Base-by-base conservation (phyloP, 2,888 invertebrate genomes). In the Formica aserva region DNA sequence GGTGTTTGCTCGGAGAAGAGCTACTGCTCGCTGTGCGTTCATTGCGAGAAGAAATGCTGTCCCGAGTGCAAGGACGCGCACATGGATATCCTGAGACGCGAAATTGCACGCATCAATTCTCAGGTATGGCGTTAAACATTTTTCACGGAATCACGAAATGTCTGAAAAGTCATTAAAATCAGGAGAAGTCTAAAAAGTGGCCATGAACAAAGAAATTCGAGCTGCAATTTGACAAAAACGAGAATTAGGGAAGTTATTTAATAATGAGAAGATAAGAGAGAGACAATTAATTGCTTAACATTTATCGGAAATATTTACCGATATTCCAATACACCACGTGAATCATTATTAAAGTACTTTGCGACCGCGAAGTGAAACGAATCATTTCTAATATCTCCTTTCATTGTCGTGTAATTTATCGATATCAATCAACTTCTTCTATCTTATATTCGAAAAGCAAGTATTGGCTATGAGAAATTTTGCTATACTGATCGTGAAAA, bases 31-130 rank as follows among this genome's bases (percentile, higher is more conserved):
- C 96, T 97, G 71, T 99, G 99, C 95, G 97, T 98, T 38, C 99
- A 99, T 95, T 99, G 99, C 95, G 99, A 99, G 93, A 98, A 99
- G 94, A 98, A 98, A 95, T 97, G 99, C 87, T 99, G 99, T 95
- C 97, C 98, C 90, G 98, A 99, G 94, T 99, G 99, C 95, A 99
- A 99, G 95, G 97, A 97, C 83, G 98, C 98, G 18, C 99, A 99
- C 95, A 98, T 98, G 97, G 99, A 99, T 94, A 98, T 99, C 89
- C 95, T 99, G 84, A 97, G 98, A 90, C 96, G 99, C 84, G 99
- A 99, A 96, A 98, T 99, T 65, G 96, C 97, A 85, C 96, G 98
- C 93, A 97, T 98, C 84, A 97, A 98, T 94, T 98, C 98, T 94
- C 98, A 98, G 96, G 96, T 96, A 88, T 26, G 22, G 3, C 6